Base-by-base conservation (phyloP, 2,888 invertebrate genomes). In the Plebejus argus region DNA sequence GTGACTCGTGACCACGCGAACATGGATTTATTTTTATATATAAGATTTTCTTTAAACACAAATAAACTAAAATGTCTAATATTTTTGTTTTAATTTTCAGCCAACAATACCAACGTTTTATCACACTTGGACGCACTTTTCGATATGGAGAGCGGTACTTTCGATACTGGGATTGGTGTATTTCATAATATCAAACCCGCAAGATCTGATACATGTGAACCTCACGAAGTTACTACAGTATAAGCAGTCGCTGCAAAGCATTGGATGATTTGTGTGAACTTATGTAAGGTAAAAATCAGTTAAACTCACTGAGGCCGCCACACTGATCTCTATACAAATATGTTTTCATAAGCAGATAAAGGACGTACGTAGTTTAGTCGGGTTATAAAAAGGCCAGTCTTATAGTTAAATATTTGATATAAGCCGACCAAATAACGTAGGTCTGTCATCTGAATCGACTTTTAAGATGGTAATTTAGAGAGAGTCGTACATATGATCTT, bases 41-140 rank as follows among this genome's bases (percentile, higher is more conserved):
- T n/a, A n/a, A n/a, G n/a, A 49, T 53, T 53, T 18, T 53, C 5
- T 53, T 10, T 0, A 49, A 49, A 45, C 12, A 12, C 35, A 35
- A 1, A 39, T 15, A 49, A 49, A 49, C 20, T 4, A 12, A 8
- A 61, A 4, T 23, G 7, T 23, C 15, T 28, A 15, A 66, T 28
- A 18, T 1, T 28, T 15, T 15, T 33, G 1, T 15, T 66, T 66
- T 81, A 79, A 20, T 75, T 93, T 93, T 15, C 90, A 95, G 95
- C 91, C 95, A 3, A 92, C 94, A 18, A 91, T 91, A 81, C 92
- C 92, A 28, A 90, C 95, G 7, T 92, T 95, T 82, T 94, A 93
- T 82, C 90, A 92, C 86, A 94, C 95, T 0, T 96, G 96, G 96
- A 95, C 95, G 0, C 95, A 95, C 80, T 91, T 95, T 80, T 95